Base-by-base conservation (phyloP, 2,797 vertebrate genomes). In the Sebastes reedi region DNA sequence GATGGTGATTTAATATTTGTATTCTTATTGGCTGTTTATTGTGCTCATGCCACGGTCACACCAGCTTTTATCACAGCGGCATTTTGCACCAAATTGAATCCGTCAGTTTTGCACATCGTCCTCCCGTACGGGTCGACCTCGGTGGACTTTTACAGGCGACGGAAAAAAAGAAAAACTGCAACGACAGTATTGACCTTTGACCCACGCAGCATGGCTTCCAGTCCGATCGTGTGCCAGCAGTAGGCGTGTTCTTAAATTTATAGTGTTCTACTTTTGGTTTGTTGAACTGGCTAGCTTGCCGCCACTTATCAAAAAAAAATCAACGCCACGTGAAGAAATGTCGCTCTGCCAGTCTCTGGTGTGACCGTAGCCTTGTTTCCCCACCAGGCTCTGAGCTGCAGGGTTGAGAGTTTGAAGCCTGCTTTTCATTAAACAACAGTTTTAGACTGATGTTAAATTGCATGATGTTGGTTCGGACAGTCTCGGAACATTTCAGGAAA, bases 1-100 rank as follows among this genome's bases (percentile, higher is more conserved):
- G 65, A 71, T 65, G 79, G 78, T 76, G 81, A 86, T 87, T 67
- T 70, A 58, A 89, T 81, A 69, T 86, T 88, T 91, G 86, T 84
- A 80, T 68, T 84, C 68, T 79, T 80, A 82, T 84, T 79, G 78
- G 85, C 75, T 72, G 77, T 87, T 82, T 72, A n/a, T 70, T 46
- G 65, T 73, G 81, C 18, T 39, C 52, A 60, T 83, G 79, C 83
- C 22, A 32, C 59, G 73, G 84, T 86, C 89, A 90, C 87, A 87
- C 84, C 86, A 69, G 83, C 54, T 39, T 56, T 56, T 9, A 68
- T 9, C 34, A 52, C 13, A 32, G 22, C 4, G 25, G 22, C 65
- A 54, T 39, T 64, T 77, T 14, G 13, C 56, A 66, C 30, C 36
- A 27, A 34, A 46, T 29, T 72, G 5, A 24, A 16, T 22, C 52